Percentiles rank a stretch among this genome's conserved stretches.
phyloP scores from a whole-genome alignment of 53 echinoderm and acorn worm genomes.

The Stichopus horrens region DNA sequence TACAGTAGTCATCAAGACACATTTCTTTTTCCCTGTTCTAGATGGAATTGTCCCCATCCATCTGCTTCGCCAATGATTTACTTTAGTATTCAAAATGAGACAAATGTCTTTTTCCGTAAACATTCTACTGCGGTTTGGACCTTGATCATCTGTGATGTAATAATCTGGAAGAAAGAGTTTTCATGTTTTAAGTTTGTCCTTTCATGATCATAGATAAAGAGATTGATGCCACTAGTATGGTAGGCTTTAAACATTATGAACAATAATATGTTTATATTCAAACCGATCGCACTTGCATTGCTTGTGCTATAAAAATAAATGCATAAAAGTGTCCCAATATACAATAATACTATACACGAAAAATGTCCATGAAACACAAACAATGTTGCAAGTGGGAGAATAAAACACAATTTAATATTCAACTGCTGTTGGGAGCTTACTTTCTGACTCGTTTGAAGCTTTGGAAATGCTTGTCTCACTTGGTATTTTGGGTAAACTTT shows the following conservation, averaged over 20 bases:
- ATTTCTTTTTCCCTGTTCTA: neutral
- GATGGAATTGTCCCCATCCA: neutral
- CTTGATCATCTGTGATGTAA: neutral
- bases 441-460: neutral
- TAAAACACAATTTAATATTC: no score
- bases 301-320: no score
- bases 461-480: neutral
- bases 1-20: neutral
- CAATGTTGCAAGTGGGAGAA: neutral
- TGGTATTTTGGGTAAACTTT: neutral
- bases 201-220: no score
- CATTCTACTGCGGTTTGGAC: neutral
- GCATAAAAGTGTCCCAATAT: no score
- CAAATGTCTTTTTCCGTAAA: neutral
- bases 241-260: no score
- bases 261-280: no score
- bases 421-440: neutral
- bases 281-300: no score
- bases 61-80: neutral
- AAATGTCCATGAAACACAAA: no score
- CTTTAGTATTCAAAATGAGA: neutral
- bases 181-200: no score
- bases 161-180: neutral
- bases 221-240: no score
- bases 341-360: no score